Evolutionary conservation across 2,797 vertebrate species (phyloP), one percentile per base, ranked within the genome.

Genomic region (Macropus fuliginosus): DNA sequence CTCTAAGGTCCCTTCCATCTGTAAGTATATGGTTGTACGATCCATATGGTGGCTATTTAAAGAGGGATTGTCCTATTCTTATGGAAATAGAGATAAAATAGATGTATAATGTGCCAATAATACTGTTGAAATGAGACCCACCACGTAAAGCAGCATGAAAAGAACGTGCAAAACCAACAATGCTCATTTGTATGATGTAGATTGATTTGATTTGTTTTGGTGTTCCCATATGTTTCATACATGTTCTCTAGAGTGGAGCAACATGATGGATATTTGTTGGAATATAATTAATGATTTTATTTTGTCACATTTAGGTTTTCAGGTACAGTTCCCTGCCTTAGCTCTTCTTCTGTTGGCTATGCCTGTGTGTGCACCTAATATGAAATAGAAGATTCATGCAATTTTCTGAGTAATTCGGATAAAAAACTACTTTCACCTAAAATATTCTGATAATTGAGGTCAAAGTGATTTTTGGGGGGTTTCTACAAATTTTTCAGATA

Each of bases 361-460:
- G 16, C 34, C 34, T 87, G 18, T 87, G 74, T 87, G 74, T 87
- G 50, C 2, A 46, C 40, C 40, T 87, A 27, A 87, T 87, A 87
- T 27, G 24, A 91, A 93, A 46, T 87, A n/a, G 81, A 59, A 95
- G 95, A 54, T 87, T 87, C 0, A 50, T 94, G 46, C 54, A 94
- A 57, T 92, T 93, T 81, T 34, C 40, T 95, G 54, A 96, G 56
- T 90, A 96, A 96, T 94, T 40, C 93, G 95, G 56, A 28, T 52
- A 57, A 55, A 81, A 94, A 96, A 91, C 93, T 94, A 91, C 62
- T 95, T 93, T 95, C 0, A 40, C 56, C 91, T 94, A 81, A 96
- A 90, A 87, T 95, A 91, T 56, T 8, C 74, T 93, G 11, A 62
- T 90, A 93, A 24, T 92, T 93, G 5, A 91, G 57, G 90, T 16